Percentiles rank a stretch among this genome's conserved stretches.
Conservation (phyloP, 2,113 vertebrate genomes). For the Microtus richardsoni region DNA sequence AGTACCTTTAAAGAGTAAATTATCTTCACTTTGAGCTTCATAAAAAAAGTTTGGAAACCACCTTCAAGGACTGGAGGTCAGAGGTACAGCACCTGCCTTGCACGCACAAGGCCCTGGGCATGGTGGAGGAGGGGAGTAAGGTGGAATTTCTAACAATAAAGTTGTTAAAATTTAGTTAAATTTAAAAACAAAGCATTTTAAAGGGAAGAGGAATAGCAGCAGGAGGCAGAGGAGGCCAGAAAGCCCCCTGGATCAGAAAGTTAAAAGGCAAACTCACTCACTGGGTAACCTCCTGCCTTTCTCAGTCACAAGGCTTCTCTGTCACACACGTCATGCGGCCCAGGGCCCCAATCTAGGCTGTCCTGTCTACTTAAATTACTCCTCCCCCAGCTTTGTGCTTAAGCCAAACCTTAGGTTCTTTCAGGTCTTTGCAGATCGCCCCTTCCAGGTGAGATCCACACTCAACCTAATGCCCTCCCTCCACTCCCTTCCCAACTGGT, state of each 20-base stretch:
- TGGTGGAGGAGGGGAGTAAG: neutral
- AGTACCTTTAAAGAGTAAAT: constrained; percentile 9
- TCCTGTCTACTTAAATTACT: neutral
- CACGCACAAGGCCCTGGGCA: neutral
- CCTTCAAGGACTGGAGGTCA: neutral
- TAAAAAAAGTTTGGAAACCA: neutral
- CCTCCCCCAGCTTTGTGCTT: neutral
- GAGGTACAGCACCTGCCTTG: too few relatives aligned
- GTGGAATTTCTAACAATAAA: neutral
- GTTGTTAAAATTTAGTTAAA: neutral
- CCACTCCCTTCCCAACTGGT: neutral
- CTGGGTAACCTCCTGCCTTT: neutral
- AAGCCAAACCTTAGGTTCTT: constrained; percentile 13
- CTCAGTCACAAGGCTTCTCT: neutral
- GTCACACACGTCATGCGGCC: neutral
- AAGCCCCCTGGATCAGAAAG: constrained; percentile 5
- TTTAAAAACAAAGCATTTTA: neutral
- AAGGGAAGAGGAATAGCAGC: neutral
- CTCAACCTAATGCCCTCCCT: neutral
- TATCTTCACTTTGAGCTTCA: constrained; percentile 19
- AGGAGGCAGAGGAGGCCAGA: neutral
- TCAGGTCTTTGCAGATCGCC: neutral
- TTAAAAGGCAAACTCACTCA: neutral
- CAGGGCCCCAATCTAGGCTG: neutral
- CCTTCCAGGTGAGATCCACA: neutral